phyloP scores from a whole-genome alignment of 2,113 vertebrate genomes.

The Hydrolagus affinis region DNA sequence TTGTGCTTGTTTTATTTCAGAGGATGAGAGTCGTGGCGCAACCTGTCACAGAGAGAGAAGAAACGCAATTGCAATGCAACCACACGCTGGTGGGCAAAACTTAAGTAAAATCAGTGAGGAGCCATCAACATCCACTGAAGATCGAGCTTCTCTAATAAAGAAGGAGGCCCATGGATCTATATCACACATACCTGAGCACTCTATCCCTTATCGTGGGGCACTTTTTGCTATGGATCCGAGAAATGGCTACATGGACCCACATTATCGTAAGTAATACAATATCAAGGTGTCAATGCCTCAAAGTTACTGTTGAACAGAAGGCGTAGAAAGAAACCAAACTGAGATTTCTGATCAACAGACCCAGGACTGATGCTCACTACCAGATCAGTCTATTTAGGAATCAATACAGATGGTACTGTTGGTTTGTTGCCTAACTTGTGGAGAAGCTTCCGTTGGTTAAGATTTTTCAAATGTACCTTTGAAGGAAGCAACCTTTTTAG shows the following conservation, averaged over 20 bases:
- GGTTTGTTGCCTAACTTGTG: not conserved
- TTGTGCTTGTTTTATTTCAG: slow-evolving; percentile 48
- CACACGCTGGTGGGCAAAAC: slow-evolving; percentile 54
- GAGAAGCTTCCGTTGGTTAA: not conserved
- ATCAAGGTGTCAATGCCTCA: slow-evolving; percentile 35
- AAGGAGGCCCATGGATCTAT: slow-evolving; percentile 88
- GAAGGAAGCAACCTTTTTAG: not conserved
- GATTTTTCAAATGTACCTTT: not conserved
- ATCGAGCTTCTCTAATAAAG: slow-evolving; percentile 85
- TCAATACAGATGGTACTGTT: not conserved
- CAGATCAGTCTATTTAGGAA: not conserved
- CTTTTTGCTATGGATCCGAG: slow-evolving; percentile 91
- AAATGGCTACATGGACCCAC: slow-evolving; percentile 85
- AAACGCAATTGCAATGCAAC: slow-evolving; percentile 81
- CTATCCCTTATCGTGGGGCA: slow-evolving; percentile 78
- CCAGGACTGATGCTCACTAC: not conserved
- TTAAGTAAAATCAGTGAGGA: slow-evolving; percentile 79
- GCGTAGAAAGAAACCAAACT: not conserved
- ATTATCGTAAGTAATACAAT: slow-evolving; percentile 75
- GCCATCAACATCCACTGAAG: slow-evolving; percentile 89
- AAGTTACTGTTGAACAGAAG: slow-evolving; percentile 33
- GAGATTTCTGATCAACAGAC: not conserved
- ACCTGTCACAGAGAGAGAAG: slow-evolving; percentile 88
- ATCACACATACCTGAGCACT: slow-evolving; percentile 78
- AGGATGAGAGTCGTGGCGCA: slow-evolving; percentile 83